Base-by-base conservation (phyloP, 2,888 invertebrate genomes). In the Drosophila prostipennis region DNA sequence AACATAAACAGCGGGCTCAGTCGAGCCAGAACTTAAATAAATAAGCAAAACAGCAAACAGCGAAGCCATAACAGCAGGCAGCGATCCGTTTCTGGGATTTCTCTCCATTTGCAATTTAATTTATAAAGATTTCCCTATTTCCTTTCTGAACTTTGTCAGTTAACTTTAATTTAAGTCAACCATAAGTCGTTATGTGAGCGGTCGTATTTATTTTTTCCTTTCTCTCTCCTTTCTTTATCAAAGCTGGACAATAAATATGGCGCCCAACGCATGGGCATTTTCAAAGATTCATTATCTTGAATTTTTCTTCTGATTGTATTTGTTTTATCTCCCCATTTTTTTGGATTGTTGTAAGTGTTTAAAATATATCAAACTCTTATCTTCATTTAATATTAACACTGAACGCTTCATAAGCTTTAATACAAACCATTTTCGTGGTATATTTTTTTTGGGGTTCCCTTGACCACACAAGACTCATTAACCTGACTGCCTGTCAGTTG, bases 1-100 rank as follows among this genome's bases (percentile, higher is more conserved):
- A n/a, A 55, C 58, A 76, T 83, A 77, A 80, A 73, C 73, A 48
- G 55, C 39, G 36, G 32, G 75, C 60, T 40, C 56, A 54, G 69
- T 40, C 67, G 67, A 69, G 79, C 74, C 69, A 71, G 74, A 69
- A 64, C 55, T 70, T 82, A 61, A 86, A 80, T 83, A 86, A 83
- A 86, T 80, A 80, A 83, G 39, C 55, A 71, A 68, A 34, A 57
- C 43, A 45, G 70, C 49, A 72, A 51, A 63, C n/a, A 45, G 54
- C 48, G 48, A 53, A 14, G 13, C 26, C 26, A 6, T 6, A 48
- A 26, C 51, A 46, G 26, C 61, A 42, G 60, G 16, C 48, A 29
- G 40, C 61, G 13, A 19, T 6, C 61, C 40, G 46, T 11, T 42
- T 16, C 63, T 48, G 26, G 40, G 63, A 63, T 63, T 42, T 63